phyloP scores from a whole-genome alignment of 2,113 vertebrate genomes.

The Peromyscus maniculatus region DNA sequence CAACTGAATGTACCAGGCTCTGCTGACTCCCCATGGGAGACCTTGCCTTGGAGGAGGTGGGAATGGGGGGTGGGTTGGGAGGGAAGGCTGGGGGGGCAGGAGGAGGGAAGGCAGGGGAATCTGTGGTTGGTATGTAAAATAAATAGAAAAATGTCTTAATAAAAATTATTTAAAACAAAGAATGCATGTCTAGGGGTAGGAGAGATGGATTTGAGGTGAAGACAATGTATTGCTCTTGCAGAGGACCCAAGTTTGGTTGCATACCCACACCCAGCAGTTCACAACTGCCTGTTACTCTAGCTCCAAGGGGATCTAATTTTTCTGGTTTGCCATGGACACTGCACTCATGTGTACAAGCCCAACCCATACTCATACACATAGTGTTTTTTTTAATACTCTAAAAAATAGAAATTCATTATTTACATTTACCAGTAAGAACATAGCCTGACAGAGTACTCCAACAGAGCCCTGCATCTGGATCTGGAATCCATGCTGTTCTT shows the following conservation, averaged over 20 bases:
- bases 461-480: background rate
- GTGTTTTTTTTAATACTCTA: background rate
- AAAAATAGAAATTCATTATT: background rate
- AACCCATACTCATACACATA: background rate
- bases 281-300: background rate
- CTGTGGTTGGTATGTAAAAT: no score
- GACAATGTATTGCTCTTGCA: background rate
- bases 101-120: no score
- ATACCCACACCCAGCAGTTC: background rate
- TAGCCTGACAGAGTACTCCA: background rate
- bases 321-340: background rate
- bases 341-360: background rate
- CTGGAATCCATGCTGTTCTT: background rate
- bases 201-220: background rate
- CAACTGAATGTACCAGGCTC: no score
- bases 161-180: no score
- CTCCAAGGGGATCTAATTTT: no score
- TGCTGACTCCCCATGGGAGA: no score
- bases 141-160: no score
- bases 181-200: background rate
- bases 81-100: no score
- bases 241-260: no score
- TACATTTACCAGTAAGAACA: background rate
- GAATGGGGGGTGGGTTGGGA: no score
- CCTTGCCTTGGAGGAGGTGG: no score